Base-by-base conservation (phyloP, 2,797 vertebrate species). In the Geotrypetes seraphini region DNA sequence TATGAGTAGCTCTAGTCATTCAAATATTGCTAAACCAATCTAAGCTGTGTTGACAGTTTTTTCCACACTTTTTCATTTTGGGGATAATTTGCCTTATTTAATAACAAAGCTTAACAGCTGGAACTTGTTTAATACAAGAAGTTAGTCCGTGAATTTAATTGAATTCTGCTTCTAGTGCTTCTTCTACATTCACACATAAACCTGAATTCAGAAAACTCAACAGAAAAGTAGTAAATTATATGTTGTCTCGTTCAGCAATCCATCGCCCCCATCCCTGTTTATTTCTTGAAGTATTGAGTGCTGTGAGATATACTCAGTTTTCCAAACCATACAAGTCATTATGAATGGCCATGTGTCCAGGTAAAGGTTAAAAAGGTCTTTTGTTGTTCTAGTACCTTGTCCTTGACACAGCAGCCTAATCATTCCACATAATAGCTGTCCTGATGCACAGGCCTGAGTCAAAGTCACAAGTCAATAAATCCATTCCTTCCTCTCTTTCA, bases 391-490 rank as follows among this genome's bases (percentile, higher is more conserved):
- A 81, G 78, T 86, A 88, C 83, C 87, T 81, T 79, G 86, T 92
- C 85, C 84, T 86, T 89, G 87, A 88, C 83, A 88, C 75, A 66
- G 58, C 83, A 78, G 80, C 84, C 87, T 89, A 87, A 91, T 92
- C 88, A 90, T 89, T 84, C 82, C 78, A 84, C 78, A 83, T 90
- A 87, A 91, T 90, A 87, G 84, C 75, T 78, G 75, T 68, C 70
- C 80, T 88, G 86, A 90, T 89, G 83, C 80, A 86, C 85, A 74
- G 80, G 82, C 79, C 75, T 5, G 34, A 87, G 86, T 86, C 84
- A 64, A 77, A 88, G 86, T 83, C 72, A 17, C 65, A 66, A 85
- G 71, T 91, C 90, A 85, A 94, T 96, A 93, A 95, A 94, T 94
- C 88, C 84, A 92, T 91, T 79, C 67, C 70, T 64, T 76, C 65